These are phyloP conservation scores for Chrysolophus pictus DNA, from an alignment of 2,797 vertebrate genomes.

Conservation along the genomic window DNA sequence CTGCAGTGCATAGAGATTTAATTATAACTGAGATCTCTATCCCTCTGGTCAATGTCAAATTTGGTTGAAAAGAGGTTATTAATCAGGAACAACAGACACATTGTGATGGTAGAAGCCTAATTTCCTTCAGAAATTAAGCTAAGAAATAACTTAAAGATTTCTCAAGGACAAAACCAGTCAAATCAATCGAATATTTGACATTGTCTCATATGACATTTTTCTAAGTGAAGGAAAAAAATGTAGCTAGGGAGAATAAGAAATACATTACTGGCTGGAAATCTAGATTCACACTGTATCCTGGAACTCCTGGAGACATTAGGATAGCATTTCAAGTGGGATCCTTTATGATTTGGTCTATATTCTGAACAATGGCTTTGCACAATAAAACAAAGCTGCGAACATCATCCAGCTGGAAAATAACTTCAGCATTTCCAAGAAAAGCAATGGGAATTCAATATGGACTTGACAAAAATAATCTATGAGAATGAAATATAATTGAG, in stretches of 20 bases:
- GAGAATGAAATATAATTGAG: neutral
- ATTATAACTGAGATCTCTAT: slow-evolving; percentile 45
- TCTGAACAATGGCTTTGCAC: neutral
- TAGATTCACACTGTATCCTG: neutral
- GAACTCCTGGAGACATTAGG: neutral
- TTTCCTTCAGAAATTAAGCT: slow-evolving; percentile 52
- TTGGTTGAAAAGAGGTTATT: slow-evolving; percentile 55
- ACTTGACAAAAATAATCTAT: neutral
- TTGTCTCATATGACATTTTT: slow-evolving; percentile 2
- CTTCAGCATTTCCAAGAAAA: neutral
- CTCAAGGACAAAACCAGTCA: slow-evolving; percentile 25
- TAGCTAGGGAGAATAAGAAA: neutral
- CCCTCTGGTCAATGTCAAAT: slow-evolving; percentile 57
- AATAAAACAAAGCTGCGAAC: neutral
- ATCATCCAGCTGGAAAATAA: neutral
- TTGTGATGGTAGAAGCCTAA: slow-evolving; percentile 22
- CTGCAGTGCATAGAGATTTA: slow-evolving; percentile 41
- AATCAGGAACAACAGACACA: slow-evolving; percentile 48
- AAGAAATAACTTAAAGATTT: slow-evolving; percentile 26
- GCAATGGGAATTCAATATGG: neutral
- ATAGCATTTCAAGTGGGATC: neutral
- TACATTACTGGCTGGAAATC: neutral
- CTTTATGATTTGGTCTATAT: neutral
- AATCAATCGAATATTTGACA: slow-evolving; percentile 16
- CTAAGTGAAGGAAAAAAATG: neutral